Evolutionary conservation across 2,113 vertebrate species (phyloP).

Genomic region (Lophius piscatorius): DNA sequence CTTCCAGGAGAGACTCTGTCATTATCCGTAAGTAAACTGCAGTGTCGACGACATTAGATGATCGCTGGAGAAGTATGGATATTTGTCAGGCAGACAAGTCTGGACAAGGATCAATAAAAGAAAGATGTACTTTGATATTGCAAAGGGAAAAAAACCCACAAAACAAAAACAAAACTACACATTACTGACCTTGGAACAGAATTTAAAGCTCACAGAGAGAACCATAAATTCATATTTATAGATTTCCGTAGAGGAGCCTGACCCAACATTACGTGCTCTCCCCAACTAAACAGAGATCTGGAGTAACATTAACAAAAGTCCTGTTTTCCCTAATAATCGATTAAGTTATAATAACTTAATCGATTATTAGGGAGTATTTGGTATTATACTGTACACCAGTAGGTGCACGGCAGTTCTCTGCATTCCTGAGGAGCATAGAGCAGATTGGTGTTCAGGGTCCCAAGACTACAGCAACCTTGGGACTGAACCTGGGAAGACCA

Average conservation of each 20-base stretch:
- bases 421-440: too few relatives aligned
- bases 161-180: conserved; percentile 17
- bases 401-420: too few relatives aligned
- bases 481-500: too few relatives aligned
- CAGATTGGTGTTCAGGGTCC: too few relatives aligned
- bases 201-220: conserved; percentile 10
- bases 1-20: conserved; percentile 40
- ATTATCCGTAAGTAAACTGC: conserved; percentile 51
- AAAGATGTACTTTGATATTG: conserved; percentile 50
- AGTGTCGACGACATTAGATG: conserved; percentile 35
- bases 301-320: too few relatives aligned
- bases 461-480: too few relatives aligned
- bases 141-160: too few relatives aligned
- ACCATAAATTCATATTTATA: background rate
- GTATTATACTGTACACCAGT: too few relatives aligned
- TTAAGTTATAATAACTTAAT: too few relatives aligned
- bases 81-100: conserved; percentile 56
- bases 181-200: conserved; percentile 8
- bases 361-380: too few relatives aligned
- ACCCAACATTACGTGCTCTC: background rate
- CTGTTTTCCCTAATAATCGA: too few relatives aligned
- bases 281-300: too few relatives aligned
- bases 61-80: conserved; percentile 32
- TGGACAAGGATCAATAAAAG: conserved; percentile 15
- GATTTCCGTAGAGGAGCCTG: background rate